phyloP scores from a whole-genome alignment of 2,797 vertebrate species.

The Poeciliopsis presidionis region DNA sequence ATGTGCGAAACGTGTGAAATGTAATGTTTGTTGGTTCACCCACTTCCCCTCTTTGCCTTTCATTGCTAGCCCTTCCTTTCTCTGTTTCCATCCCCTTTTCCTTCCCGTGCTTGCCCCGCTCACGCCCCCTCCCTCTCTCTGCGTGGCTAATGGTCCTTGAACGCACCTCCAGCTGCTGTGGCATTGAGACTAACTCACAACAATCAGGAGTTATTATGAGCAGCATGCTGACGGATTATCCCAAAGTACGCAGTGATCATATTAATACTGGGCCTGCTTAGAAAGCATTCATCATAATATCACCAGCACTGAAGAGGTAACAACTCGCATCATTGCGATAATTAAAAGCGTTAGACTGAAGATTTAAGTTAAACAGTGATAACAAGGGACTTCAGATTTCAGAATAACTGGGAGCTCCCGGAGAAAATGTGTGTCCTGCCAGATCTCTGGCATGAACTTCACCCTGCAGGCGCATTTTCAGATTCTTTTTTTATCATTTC shows the following conservation, averaged over 20 bases:
- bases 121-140: constrained; percentile 21
- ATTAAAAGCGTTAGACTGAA: constrained; percentile 59
- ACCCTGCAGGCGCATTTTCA: background rate
- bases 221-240: constrained; percentile 66
- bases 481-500: background rate
- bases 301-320: constrained; percentile 68
- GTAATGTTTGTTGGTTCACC: too few relatives aligned
- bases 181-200: constrained; percentile 71
- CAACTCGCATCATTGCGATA: constrained; percentile 65
- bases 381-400: constrained; percentile 63
- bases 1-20: too few relatives aligned
- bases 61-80: background rate
- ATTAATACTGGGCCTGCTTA: constrained; percentile 71
- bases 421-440: constrained; percentile 25
- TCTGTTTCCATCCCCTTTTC: background rate
- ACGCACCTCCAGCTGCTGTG: constrained; percentile 67
- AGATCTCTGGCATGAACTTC: background rate
- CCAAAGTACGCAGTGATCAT: constrained; percentile 68
- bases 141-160: constrained; percentile 74
- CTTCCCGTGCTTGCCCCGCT: constrained; percentile 9
- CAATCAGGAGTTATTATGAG: constrained; percentile 74
- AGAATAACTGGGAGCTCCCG: constrained; percentile 44
- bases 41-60: background rate
- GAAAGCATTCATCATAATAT: constrained; percentile 75
- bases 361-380: constrained; percentile 72